Base-by-base conservation (phyloP, 1,140 invertebrate species). In the Drosophila saltans region DNA sequence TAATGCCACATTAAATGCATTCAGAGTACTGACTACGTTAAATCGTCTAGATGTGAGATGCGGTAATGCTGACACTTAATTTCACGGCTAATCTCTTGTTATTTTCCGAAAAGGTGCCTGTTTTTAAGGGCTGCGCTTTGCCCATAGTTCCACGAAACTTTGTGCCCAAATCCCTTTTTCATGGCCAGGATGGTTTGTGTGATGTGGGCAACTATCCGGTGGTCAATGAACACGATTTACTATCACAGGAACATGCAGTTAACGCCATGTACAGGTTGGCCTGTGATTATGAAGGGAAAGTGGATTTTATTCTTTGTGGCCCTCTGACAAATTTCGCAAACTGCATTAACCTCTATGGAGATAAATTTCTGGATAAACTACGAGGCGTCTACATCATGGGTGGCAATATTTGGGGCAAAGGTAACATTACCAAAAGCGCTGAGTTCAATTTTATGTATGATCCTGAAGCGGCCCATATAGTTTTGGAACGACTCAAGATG, bases 401-500 rank as follows among this genome's bases (percentile, higher is more conserved):
- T 40, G 96, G 96, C 79, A 97, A 96, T 92, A 93, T 93, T 57
- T 93, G 92, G 66, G 96, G 94, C 26, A 92, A 94, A 72, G 96
- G 96, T 6, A 96, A 96, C 83, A 91, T 93, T 3, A 94, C 94
- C 39, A 82, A 93, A 16, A 93, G 94, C 69, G 95, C 95, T 6
- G 97, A 97, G 91, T 97, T 96, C 81, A 97, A 97, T 92, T 97
- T 97, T 91, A 93, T 94, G 69, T 88, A 91, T 45, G 96, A 97
- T 92, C 96, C 96, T 1, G 96, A 97, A 93, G 95, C 96, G 45
- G 96, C 95, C 1, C 93, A 94, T 79, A 95, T 96, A 60, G 94
- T 96, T 24, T 84, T 97, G 4, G 92, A 93, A 9, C 92, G 84
- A 66, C 81, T 93, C 7, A 74, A 80, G 60, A 93, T 93, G 62